Base-by-base conservation (phyloP, 2,888 invertebrate species). In the Epinotia demarniana region DNA sequence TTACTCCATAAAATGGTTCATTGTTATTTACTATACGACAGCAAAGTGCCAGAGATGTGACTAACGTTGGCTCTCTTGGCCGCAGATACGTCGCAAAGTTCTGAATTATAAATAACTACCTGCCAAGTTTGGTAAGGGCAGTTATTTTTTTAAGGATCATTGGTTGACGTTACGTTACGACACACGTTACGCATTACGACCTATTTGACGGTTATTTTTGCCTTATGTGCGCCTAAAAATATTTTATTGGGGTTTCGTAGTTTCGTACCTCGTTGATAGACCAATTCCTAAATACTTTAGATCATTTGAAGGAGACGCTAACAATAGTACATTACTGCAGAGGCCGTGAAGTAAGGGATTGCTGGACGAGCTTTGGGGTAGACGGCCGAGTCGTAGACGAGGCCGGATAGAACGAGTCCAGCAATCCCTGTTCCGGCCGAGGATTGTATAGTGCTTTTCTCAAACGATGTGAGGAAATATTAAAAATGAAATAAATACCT, bases 71-170 rank as follows among this genome's bases (percentile, higher is more conserved):
- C 58, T 71, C 66, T 60, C 66, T 66, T 18, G 58, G 18, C 23
- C 53, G 66, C 64, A 13, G 33, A 57, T 55, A 23, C 66, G 60
- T 39, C 73, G 62, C 33, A 60, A 9, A 53, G 53, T n/a, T 33
- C 70, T 75, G 70, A 75, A 75, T 75, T 75, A 75, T 70, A 75
- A 70, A 75, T 60, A 70, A 70, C 58, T 70, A 71, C 64, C 64
- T 46, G 39, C 75, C 64, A 49, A 73, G 68, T 73, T 73, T 53
- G 62, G 73, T 46, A 18, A 46, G 62, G 60, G 33, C 49, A 39
- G 23, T 67, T 43, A 53, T 62, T 62, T 68, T 62, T 73, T 19
- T 16, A 0, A 61, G 39, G 33, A 60, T 60, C 27, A 67, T 67
- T 68, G n/a, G 60, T 53, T 67, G 39, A 55, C 27, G n/a, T 67